These are phyloP conservation scores for Sebastes minor DNA, from an alignment of 2,797 vertebrate genomes.

Conservation along the genomic window DNA sequence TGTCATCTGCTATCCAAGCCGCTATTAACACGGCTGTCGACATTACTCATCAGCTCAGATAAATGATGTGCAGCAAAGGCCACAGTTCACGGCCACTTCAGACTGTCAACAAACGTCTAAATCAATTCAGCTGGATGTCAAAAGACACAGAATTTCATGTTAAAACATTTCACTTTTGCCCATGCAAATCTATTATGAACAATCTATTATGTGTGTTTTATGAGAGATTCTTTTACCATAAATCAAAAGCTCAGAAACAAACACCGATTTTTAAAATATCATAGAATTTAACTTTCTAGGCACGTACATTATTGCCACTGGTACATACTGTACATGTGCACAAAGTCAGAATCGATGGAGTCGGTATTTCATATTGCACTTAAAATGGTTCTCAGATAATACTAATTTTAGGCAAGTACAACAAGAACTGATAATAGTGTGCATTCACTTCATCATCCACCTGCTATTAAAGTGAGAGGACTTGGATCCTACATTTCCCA, in stretches of 20 bases:
- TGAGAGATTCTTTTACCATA: background rate
- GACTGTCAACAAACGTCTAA: constrained; percentile 25
- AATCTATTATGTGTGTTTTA: background rate
- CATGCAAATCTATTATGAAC: background rate
- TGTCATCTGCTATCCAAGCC: constrained; percentile 64
- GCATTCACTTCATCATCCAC: background rate
- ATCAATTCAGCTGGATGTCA: constrained; percentile 6
- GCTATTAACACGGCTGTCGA: constrained; percentile 53
- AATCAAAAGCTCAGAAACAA: background rate
- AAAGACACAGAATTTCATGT: background rate
- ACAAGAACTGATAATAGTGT: background rate
- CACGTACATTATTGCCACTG: background rate
- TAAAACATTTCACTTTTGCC: background rate
- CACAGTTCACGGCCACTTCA: constrained; percentile 51
- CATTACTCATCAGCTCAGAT: constrained; percentile 52
- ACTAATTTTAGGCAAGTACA: background rate
- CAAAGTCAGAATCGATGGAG: background rate
- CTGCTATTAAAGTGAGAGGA: background rate
- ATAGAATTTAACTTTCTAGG: background rate
- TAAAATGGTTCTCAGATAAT: background rate
- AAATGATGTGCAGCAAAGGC: constrained; percentile 53
- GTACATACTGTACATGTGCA: background rate
- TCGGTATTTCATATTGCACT: background rate
- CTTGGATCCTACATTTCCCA: background rate
- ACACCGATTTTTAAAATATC: background rate